Conservation (phyloP, 2,888 invertebrate genomes). For the Tridacna gigas region DNA sequence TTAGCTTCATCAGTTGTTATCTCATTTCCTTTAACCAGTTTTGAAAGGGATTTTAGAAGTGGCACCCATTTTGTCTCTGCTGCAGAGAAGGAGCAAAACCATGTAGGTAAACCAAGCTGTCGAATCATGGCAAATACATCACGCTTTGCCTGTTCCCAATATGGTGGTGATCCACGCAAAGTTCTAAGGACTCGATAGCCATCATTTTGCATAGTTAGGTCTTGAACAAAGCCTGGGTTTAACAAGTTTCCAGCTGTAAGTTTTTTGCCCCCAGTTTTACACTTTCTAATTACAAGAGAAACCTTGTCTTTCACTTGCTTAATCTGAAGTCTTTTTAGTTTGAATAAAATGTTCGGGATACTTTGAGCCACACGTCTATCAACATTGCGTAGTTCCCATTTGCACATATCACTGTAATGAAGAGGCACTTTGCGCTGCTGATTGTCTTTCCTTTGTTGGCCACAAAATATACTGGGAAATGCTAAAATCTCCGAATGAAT, state of each 20-base stretch:
- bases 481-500: too few relatives aligned
- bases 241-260: constrained; percentile 40
- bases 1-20: constrained; percentile 18
- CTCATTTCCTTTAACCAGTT: constrained; percentile 32
- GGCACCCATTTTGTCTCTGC: constrained; percentile 53
- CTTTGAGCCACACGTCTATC: constrained; percentile 40
- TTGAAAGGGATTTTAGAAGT: constrained; percentile 34
- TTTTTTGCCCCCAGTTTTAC: constrained; percentile 26
- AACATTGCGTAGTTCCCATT: constrained; percentile 45
- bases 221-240: constrained; percentile 39
- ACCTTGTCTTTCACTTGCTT: constrained; percentile 51
- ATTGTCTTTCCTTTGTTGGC: constrained; percentile 33
- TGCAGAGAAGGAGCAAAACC: too few relatives aligned
- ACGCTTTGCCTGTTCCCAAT: constrained; percentile 48
- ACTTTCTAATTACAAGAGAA: constrained; percentile 45
- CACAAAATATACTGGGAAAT: constrained; percentile 47
- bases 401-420: constrained; percentile 41
- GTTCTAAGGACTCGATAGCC: constrained; percentile 54
- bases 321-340: constrained; percentile 42
- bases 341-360: constrained; percentile 45
- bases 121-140: constrained; percentile 51
- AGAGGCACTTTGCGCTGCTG: constrained; percentile 30
- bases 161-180: too few relatives aligned
- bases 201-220: constrained; percentile 56
- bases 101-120: constrained; percentile 48